These are phyloP conservation scores for Ctenosaura bakeri DNA, from an alignment of 2,797 vertebrate species.

Conservation along the genomic window DNA sequence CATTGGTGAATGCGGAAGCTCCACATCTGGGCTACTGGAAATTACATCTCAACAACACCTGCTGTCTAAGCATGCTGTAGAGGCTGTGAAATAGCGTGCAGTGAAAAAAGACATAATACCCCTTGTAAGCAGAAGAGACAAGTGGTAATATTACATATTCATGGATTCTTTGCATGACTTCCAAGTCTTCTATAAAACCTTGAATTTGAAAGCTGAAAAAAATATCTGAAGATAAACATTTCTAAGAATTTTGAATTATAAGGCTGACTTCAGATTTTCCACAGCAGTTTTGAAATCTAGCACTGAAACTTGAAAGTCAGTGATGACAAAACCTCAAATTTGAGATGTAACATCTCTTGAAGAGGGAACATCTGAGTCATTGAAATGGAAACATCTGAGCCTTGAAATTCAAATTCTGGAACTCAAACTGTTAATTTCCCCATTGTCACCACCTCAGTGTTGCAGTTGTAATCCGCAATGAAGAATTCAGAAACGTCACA, in stretches of 20 bases:
- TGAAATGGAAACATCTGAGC: background rate
- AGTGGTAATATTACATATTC: background rate
- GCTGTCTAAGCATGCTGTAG: background rate
- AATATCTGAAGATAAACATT: background rate
- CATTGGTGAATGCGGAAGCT: background rate
- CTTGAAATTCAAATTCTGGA: background rate
- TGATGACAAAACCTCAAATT: background rate
- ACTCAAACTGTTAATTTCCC: background rate
- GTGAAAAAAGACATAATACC: background rate
- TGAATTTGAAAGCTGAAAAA: background rate
- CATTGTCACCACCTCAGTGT: background rate
- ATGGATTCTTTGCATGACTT: background rate
- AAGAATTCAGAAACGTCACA: background rate
- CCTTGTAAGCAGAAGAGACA: background rate
- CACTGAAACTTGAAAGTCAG: background rate
- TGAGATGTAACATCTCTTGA: background rate
- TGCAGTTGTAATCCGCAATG: background rate
- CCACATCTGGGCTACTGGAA: background rate
- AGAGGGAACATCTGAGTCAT: background rate
- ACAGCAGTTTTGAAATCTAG: background rate
- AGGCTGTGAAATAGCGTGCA: background rate
- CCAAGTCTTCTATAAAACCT: constrained; percentile 12
- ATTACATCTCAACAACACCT: background rate
- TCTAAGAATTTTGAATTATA: background rate
- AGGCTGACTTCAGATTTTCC: background rate